Evolutionary conservation across 2,113 vertebrate genomes (phyloP).

Genomic region (Psephotus haematonotus): DNA sequence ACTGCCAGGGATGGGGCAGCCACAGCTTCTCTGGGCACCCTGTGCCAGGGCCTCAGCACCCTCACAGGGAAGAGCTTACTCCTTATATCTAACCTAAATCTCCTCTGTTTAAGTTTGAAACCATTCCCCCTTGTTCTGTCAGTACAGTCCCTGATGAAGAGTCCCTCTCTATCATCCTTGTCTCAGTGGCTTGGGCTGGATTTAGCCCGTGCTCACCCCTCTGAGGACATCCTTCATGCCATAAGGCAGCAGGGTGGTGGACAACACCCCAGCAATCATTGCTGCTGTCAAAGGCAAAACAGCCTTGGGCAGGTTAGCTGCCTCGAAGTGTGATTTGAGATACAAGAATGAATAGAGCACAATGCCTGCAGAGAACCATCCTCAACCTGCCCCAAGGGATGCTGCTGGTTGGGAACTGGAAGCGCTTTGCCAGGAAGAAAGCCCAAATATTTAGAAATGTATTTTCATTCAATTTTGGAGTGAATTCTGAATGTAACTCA

Average conservation of each 20-base stretch:
- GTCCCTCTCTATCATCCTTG: neutral
- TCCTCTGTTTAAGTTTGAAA: neutral
- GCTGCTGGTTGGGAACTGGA: neutral
- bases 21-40: neutral
- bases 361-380: neutral
- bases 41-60: neutral
- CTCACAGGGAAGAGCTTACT: neutral
- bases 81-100: neutral
- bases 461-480: neutral
- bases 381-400: neutral
- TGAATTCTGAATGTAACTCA: neutral
- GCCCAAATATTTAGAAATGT: neutral
- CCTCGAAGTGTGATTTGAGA: neutral
- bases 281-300: neutral
- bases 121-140: neutral
- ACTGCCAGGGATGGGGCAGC: neutral
- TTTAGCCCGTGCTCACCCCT: neutral
- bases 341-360: accelerated
- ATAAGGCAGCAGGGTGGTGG: neutral
- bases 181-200: neutral
- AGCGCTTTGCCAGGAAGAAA: neutral
- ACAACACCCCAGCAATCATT: neutral
- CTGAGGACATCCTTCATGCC: neutral
- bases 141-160: neutral
- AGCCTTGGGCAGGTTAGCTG: neutral